Conservation (phyloP, 2,888 invertebrate species). For the Ornithoptera priamus region DNA sequence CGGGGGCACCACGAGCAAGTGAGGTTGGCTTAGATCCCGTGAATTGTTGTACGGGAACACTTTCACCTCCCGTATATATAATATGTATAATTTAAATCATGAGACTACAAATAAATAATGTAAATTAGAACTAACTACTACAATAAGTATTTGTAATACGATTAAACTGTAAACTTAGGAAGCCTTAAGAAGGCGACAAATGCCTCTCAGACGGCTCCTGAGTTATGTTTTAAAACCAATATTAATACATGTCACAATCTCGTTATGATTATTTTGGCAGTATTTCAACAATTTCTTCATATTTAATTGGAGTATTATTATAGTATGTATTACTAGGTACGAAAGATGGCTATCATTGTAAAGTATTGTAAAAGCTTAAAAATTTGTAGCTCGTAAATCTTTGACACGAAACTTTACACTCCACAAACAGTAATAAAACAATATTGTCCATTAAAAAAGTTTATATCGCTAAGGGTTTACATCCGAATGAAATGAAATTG, state of each 20-base stretch:
- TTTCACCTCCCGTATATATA: too few species aligned
- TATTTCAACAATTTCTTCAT: background rate
- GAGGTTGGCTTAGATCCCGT: too few species aligned
- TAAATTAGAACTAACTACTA: background rate
- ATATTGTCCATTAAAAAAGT: constrained; percentile 20
- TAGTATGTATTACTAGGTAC: too few species aligned
- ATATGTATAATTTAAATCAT: background rate
- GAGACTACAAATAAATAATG: constrained; percentile 8
- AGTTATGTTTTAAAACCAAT: constrained; percentile 7
- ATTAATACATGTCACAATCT: constrained; percentile 5
- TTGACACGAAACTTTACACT: constrained; percentile 9
- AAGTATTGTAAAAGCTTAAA: background rate
- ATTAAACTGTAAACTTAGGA: constrained; percentile 16
- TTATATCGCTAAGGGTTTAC: constrained; percentile 13
- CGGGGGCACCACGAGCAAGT: too few species aligned
- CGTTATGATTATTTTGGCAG: background rate
- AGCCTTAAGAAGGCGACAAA: constrained; percentile 20
- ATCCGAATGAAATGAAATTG: constrained; percentile 13
- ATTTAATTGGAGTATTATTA: background rate
- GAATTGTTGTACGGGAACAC: too few species aligned
- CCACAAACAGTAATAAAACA: constrained; percentile 17
- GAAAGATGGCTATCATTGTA: too few species aligned
- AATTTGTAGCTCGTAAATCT: constrained; percentile 5
- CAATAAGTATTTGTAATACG: constrained; percentile 12
- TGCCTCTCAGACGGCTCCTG: background rate